Evolutionary conservation across 2,113 vertebrate species (phyloP).

Genomic region (Tenrec ecaudatus): DNA sequence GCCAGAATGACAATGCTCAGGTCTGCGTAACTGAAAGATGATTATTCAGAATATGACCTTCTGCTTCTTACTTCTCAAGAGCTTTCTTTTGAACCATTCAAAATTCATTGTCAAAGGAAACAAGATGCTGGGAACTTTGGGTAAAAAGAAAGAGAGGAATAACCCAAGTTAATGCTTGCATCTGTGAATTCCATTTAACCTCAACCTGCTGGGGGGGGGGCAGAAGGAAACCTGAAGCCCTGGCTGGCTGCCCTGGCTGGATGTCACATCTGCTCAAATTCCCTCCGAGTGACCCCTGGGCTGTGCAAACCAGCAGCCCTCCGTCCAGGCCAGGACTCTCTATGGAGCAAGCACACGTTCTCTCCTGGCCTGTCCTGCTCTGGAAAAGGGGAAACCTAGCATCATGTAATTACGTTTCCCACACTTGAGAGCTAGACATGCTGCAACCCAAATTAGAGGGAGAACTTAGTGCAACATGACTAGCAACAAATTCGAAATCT

Average conservation of each 20-base stretch:
- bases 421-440: slow-evolving; percentile 64
- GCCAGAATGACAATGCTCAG: background rate
- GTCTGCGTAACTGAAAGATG: background rate
- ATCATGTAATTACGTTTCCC: slow-evolving; percentile 60
- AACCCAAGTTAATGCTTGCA: background rate
- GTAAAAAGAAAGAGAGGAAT: background rate
- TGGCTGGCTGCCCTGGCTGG: background rate
- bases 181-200: slow-evolving; percentile 46
- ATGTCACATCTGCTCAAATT: background rate
- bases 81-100: slow-evolving; percentile 15
- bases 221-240: background rate
- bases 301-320: background rate
- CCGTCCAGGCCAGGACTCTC: background rate
- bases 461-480: slow-evolving; percentile 43
- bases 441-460: slow-evolving; percentile 66
- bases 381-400: slow-evolving; percentile 30
- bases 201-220: background rate
- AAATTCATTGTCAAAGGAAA: slow-evolving; percentile 55
- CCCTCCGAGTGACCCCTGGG: background rate
- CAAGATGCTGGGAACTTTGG: background rate
- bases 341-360: background rate
- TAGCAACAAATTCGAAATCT: slow-evolving; percentile 69
- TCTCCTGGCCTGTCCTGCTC: background rate
- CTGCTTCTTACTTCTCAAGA: slow-evolving; percentile 19
- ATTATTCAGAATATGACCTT: background rate